Conservation (phyloP, 2,113 vertebrate species). For the Leucoraja erinaceus region DNA sequence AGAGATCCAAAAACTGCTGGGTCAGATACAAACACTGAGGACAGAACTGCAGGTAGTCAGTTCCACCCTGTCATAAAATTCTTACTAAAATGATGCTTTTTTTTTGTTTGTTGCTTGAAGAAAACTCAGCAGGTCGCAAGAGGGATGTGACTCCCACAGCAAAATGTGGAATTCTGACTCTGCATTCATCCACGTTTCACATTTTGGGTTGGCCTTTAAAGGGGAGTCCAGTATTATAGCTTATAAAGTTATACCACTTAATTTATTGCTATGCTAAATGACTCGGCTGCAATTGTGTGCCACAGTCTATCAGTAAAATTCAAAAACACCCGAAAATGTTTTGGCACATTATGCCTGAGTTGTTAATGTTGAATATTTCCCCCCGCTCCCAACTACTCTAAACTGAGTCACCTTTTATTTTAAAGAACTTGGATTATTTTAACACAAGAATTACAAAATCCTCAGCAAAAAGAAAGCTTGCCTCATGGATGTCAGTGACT, state of each 20-base stretch:
- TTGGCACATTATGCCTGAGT: not conserved
- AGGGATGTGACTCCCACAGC: not conserved
- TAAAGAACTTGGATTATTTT: too few relatives aligned
- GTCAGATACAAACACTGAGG: slow-evolving; percentile 74
- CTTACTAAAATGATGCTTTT: not conserved
- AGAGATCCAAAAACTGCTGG: slow-evolving; percentile 83
- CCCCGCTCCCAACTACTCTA: not conserved
- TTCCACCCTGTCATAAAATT: rapidly evolving
- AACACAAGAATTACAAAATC: not conserved
- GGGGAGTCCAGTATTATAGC: not conserved
- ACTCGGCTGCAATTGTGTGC: not conserved
- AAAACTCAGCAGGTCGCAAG: not conserved
- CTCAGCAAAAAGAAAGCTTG: not conserved
- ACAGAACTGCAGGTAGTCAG: slow-evolving; percentile 73
- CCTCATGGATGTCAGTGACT: not conserved
- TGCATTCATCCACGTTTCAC: not conserved
- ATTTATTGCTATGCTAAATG: not conserved
- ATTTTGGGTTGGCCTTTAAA: not conserved
- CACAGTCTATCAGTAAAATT: not conserved
- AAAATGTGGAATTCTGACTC: not conserved
- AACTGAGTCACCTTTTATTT: not conserved
- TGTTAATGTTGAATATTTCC: not conserved
- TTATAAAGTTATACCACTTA: not conserved
- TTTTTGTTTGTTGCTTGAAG: too few relatives aligned
- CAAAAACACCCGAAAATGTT: not conserved